Base-by-base conservation (phyloP, 1,140 invertebrate species). In the Glossosoma conforme region DNA sequence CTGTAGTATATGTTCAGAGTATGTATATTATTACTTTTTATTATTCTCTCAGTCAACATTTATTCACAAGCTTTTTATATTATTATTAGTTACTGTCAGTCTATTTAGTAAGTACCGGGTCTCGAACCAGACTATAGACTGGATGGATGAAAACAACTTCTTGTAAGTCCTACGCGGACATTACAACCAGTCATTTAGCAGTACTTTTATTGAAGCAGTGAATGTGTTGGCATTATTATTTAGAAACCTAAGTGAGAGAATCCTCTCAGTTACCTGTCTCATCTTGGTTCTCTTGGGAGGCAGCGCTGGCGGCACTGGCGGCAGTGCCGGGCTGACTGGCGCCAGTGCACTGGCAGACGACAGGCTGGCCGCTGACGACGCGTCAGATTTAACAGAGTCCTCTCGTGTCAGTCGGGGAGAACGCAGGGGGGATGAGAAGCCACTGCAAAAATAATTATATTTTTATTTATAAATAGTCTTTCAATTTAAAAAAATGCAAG, bases 231-330 rank as follows among this genome's bases (percentile, higher is more conserved):
- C 8, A 30, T 30, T 30, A 9, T 8, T 9, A 9, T 30, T 9
- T 30, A n/a, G 25, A 30, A 30, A 30, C 25, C n/a, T 9, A 30
- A 30, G 25, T 8, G 25, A 9, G 8, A 30, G n/a, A 30, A n/a
- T n/a, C n/a, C n/a, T n/a, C n/a, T n/a, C n/a, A n/a, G 19, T 44
- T 59, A 72, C 70, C 67, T 67, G 70, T 65, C 68, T 63, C 65
- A 62, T 68, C 67, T 79, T 61, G 60, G 74, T 68, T 75, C 71
- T 78, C 71, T 91, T 90, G 41, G 89, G 89, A 44, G 88, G 89
- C 56, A 91, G 68, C 13, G 86, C 87, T 11, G 87, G 89, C 28
- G 86, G 86, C 52, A 75, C 70, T 64, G 64, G 61, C 2, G 72
- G 67, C 6, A 66, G 63, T 53, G 11, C 40, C 11, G 20, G 24